phyloP scores from a whole-genome alignment of 2,113 vertebrate species.

The Pseudolaguvia tuberculata region DNA sequence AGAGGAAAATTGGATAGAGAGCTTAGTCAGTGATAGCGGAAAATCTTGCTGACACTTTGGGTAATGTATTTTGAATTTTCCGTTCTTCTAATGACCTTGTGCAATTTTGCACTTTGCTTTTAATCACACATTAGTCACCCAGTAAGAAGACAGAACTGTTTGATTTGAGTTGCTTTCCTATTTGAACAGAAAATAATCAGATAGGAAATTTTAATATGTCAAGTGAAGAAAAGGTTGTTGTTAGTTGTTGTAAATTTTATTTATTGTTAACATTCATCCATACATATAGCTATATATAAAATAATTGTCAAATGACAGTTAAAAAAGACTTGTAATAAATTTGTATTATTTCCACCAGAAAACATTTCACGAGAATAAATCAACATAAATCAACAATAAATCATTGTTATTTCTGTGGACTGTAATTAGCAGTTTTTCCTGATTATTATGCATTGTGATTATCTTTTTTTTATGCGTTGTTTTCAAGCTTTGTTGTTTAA shows the following conservation, averaged over 20 bases:
- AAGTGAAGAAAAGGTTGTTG: too few species aligned
- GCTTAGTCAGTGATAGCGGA: constrained; percentile 38
- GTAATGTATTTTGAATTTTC: constrained; percentile 46
- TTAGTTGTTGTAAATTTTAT: too few species aligned
- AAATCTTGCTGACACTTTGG: constrained; percentile 47
- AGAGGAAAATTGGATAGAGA: constrained; percentile 36
- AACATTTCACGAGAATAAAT: constrained; percentile 4
- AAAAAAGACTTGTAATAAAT: too few species aligned
- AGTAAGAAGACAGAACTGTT: too few species aligned
- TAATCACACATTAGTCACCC: constrained; percentile 13
- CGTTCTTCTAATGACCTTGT: constrained; percentile 50
- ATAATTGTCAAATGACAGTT: too few species aligned
- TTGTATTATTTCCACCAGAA: background rate
- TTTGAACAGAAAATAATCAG: constrained; percentile 10
- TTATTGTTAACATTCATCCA: too few species aligned
- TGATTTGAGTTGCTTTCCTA: constrained; percentile 19
- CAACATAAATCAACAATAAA: too few species aligned
- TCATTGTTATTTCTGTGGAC: constrained; percentile 7
- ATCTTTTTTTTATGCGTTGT: constrained; percentile 21
- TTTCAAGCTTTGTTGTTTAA: background rate
- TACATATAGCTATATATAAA: too few species aligned
- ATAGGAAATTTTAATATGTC: constrained; percentile 1
- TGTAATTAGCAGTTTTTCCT: constrained; percentile 12
- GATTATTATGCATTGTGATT: constrained; percentile 47
- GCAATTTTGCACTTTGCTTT: constrained; percentile 47